A percentile compares a stretch with the other conserved stretches of the same genome.
Evolutionary conservation across 2,113 vertebrate species (phyloP).

Genomic region (Taxidea taxus): DNA sequence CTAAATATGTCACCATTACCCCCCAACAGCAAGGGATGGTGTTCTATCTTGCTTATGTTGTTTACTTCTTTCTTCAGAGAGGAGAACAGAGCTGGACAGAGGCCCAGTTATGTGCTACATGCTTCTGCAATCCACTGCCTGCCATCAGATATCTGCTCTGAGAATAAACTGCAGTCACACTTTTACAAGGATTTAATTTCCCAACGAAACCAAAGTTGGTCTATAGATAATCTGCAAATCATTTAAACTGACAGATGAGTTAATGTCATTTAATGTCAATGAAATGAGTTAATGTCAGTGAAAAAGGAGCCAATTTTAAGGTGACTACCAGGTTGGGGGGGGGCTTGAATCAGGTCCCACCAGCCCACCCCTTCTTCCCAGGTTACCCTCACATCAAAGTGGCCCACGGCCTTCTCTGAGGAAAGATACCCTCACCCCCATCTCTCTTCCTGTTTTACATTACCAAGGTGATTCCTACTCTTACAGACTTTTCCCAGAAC

Average conservation of each 20-base stretch:
- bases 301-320: conserved; percentile 13
- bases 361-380: neutral
- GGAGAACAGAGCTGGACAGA: conserved; percentile 61
- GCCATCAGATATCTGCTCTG: conserved; percentile 39
- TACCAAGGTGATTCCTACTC: neutral
- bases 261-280: conserved; percentile 10
- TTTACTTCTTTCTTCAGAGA: conserved; percentile 55
- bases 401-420: neutral
- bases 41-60: conserved; percentile 59
- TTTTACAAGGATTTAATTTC: conserved; percentile 44
- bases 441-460: neutral
- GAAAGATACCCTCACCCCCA: neutral
- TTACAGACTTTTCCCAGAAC: neutral
- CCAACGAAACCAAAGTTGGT: conserved; percentile 30
- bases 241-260: conserved; percentile 31
- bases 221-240: conserved; percentile 32
- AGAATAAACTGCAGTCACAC: conserved; percentile 55
- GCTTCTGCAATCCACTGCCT: conserved; percentile 20
- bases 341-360: neutral
- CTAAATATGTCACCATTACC: conserved; percentile 56
- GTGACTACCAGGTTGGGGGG: neutral
- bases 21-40: conserved; percentile 27
- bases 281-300: neutral
- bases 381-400: neutral
- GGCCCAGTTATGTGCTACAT: conserved; percentile 63